Percentiles rank a stretch among this genome's conserved stretches.
Conservation (phyloP, 2,888 invertebrate genomes). For the Oxyteleia sp. region DNA sequence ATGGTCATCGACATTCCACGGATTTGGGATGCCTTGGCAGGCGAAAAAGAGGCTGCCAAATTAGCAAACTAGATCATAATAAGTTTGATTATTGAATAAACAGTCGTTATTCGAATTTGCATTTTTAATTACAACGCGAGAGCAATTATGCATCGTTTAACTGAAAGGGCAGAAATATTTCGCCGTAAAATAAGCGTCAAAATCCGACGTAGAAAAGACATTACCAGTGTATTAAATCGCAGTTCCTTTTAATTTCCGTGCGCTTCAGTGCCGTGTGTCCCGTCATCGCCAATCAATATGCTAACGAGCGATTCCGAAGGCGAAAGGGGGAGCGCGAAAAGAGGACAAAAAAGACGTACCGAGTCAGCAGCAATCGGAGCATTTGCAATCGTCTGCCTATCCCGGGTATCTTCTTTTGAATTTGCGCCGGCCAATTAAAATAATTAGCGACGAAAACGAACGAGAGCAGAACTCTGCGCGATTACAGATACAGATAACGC, state of each 20-base stretch:
- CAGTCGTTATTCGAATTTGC: neutral
- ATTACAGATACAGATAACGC: conserved; percentile 84
- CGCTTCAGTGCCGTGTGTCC: conserved; percentile 78
- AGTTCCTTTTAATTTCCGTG: conserved; percentile 81
- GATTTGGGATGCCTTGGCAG: conserved; percentile 1
- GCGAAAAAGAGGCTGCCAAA: neutral
- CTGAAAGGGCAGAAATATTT: conserved; percentile 7
- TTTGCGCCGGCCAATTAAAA: conserved; percentile 87
- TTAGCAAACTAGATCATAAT: neutral
- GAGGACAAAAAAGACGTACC: conserved; percentile 64
- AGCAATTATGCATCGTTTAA: conserved; percentile 8
- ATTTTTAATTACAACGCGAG: neutral
- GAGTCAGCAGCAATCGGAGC: conserved; percentile 78
- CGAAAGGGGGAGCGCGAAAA: conserved; percentile 58
- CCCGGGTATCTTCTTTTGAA: conserved; percentile 85
- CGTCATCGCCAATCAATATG: conserved; percentile 87
- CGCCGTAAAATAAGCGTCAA: conserved; percentile 31
- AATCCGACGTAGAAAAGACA: conserved; percentile 36
- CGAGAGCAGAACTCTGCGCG: conserved; percentile 82
- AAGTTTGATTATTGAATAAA: neutral
- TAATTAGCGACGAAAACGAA: conserved; percentile 87
- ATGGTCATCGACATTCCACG: conserved; percentile 33
- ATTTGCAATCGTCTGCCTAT: conserved; percentile 78
- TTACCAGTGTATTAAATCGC: conserved; percentile 80
- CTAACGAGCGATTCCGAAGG: conserved; percentile 84